Base-by-base conservation (phyloP, 53 echinoderm and acorn worm genomes). In the Henricia sp. region DNA sequence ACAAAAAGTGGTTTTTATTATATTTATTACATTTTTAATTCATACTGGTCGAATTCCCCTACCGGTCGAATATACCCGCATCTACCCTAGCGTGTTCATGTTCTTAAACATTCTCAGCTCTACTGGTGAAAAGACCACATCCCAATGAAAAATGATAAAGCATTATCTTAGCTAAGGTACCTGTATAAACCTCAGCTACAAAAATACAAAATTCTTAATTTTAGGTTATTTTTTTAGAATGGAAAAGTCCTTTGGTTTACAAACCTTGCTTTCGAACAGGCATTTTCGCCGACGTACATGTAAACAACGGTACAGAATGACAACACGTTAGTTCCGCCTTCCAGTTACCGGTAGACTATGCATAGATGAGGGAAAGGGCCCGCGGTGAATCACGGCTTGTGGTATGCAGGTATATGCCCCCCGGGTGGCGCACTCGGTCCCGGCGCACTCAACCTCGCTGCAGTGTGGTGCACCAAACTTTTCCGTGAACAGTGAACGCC, bases 181-280 rank as follows among this genome's bases (percentile, higher is more conserved):
- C 56, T 19, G 56, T n/a, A 56, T 25, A 56, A n/a, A 44, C 44
- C 6, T 44, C 6, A 9, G 6, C 13, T 44, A 13, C 6, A 9
- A 44, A 44, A 44, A 9, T 44, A 13, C 44, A 44, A 44, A 44
- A 44, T 44, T 44, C 6, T 44, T 6, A 6, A 44, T 9, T 44
- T 44, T 44, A 44, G 13, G 44, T 44, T 44, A 6, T 9, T 13
- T 9, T 44, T 44, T 44, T 9, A 44, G 44, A 13, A 13, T 44
- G 44, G 44, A 13, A 44, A 13, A 44, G 44, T 44, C 13, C 13
- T 44, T 44, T 44, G 44, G 44, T 13, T 44, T 13, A 86, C 93
- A 55, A 89, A 92, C 93, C 93, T 92, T 92, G 93, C 64, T 92
- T 92, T 82, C 93, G 83, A 37, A 92, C 93, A 21, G 93, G 93